Percentiles rank a stretch among this genome's conserved stretches.
phyloP scores from a whole-genome alignment of 1,140 invertebrate species.

The Caenorhabditis tropicalis region DNA sequence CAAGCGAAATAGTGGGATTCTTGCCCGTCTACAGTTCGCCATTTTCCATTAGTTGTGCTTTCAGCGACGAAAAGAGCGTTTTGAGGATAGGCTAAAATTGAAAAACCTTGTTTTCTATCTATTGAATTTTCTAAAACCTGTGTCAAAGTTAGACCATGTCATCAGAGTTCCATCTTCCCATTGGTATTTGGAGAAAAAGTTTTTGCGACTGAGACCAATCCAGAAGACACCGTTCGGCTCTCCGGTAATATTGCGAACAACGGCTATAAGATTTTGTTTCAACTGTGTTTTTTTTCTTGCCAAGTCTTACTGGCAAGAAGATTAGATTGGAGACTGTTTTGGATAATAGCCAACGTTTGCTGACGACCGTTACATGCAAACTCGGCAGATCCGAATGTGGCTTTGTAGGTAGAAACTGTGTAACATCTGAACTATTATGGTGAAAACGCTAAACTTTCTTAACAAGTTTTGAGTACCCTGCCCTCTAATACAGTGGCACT shows the following conservation, averaged over 20 bases:
- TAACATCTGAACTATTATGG: too few relatives aligned
- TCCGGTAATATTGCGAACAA: background rate
- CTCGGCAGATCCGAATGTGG: background rate
- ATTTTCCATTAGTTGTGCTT: background rate
- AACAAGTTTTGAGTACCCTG: too few relatives aligned
- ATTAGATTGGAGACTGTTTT: background rate
- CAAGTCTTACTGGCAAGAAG: background rate
- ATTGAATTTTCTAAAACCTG: background rate
- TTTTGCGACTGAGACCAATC: background rate
- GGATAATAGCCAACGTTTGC: background rate
- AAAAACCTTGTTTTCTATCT: background rate
- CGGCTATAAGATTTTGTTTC: background rate
- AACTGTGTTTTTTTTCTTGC: background rate
- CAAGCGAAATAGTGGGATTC: background rate
- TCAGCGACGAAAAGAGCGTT: background rate
- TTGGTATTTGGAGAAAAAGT: background rate
- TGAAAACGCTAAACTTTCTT: background rate
- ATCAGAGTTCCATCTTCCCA: background rate
- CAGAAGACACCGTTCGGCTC: background rate
- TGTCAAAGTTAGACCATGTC: background rate
- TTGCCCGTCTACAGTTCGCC: background rate
- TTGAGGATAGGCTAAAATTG: background rate
- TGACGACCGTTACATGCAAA: background rate
- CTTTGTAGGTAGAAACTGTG: background rate
- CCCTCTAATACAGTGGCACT: too few relatives aligned